Evolutionary conservation across 1,140 invertebrate species (phyloP), one percentile per base, ranked within the genome.

Genomic region (Drosophila pseudoobscura): DNA sequence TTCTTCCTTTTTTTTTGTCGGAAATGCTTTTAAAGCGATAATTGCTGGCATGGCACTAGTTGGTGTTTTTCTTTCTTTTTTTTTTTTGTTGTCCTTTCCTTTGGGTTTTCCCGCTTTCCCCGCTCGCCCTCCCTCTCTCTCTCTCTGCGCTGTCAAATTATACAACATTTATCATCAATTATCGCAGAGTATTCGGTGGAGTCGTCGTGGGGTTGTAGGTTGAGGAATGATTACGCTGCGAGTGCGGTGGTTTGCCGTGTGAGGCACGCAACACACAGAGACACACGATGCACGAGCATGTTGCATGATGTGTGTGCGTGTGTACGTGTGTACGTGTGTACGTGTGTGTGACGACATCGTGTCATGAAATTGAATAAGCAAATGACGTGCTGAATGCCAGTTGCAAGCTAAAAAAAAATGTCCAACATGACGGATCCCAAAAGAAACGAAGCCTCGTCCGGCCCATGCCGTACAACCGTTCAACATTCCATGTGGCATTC

Each of bases 101-200:
- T 15, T 15, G 5, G 35, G 44, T 57, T 54, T 43, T 61, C 35
- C 61, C 29, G 54, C 50, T 70, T 26, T 26, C 22, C 22, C 22
- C 24, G 24, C 24, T 5, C 2, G 0, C 3, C 24, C 24, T 3
- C 29, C 7, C 29, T 7, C 29, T 8, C 11, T 7, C 29, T 8
- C 11, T 31, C 31, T 56, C 55, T 57, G 55, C 68, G 44, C 66
- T 87, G 83, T 87, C 82, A 87, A 87, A 87, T 87, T 88, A 87
- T 87, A 87, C 83, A 87, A 87, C 82, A 87, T 87, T 87, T 87
- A 87, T 88, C 82, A 87, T 87, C 82, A 87, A 87, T 87, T 87
- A 87, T 87, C 82, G 82, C 69, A 78, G 74, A 62, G 78, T 64
- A 77, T 66, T 64, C 66, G 64, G 66, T 83, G 62, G 24, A 35